Evolutionary conservation across 2,113 vertebrate genomes (phyloP), one percentile per base, ranked within the genome.

Genomic region (Prietella phreatophila): DNA sequence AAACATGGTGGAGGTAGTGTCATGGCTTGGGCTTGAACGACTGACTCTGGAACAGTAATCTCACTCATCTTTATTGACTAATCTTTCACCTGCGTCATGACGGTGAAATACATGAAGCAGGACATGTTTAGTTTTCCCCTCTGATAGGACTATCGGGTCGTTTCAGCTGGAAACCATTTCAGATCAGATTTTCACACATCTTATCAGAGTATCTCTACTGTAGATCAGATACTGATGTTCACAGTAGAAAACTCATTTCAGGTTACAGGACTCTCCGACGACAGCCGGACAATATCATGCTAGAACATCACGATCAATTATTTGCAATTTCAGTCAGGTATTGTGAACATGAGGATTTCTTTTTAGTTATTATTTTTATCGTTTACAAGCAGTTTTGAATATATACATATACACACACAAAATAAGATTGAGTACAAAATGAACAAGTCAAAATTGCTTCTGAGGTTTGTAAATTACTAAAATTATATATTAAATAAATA

Each of bases 31-130:
- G 47, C 47, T 50, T 50, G 47, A 9, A 47, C 8, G 47, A 9
- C 47, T 47, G 47, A 7, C 9, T 47, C 47, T 47, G 47, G 47
- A 47, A 50, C 47, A 50, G 47, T 47, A 47, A 47, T 9, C 47
- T 50, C 47, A 50, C 47, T 50, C 9, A 50, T 50, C 47, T 50
- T 50, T 50, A 50, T 10, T 10, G 47, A 50, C 47, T 10, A 10
- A 50, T 50, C 97, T 71, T 96, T 96, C 82, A 97, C 96, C 97
- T 97, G 53, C 53, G 53, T 55, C 53, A 5, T 27, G 25, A 69
- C 6, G 14, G 20, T 20, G 53, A 55, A 5, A 8, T 15, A 4
- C 2, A 71, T 36, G 9, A 9, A 20, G 39, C 2, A 20, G 33
- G 19, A 39, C 8, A 9, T 27, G 61, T 5, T 5, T 67, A 53